Conservation (phyloP, 1,140 invertebrate genomes). For the Papilio machaon region DNA sequence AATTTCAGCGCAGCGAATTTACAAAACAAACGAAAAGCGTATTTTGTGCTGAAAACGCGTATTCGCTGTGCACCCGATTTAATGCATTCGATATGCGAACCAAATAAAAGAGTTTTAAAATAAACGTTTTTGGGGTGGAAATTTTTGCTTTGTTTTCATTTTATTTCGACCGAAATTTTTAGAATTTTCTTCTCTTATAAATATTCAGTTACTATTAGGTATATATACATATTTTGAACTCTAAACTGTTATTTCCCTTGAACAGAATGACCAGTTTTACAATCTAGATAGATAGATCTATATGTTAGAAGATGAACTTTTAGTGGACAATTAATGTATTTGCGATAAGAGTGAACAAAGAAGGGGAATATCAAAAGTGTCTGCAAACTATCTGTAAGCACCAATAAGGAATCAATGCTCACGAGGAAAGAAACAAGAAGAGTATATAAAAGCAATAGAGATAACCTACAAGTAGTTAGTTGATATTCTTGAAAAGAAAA, state of each 20-base stretch:
- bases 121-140: neutral
- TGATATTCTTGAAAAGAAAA: neutral
- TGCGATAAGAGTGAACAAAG: neutral
- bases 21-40: slow-evolving; percentile 32
- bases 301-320: neutral
- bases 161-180: neutral
- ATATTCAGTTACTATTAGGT: neutral
- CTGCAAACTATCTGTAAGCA: neutral
- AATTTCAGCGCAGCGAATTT: slow-evolving; percentile 28
- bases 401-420: neutral
- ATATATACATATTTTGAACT: neutral
- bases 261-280: too few relatives aligned
- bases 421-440: neutral
- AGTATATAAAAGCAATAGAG: neutral
- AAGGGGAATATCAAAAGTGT: neutral
- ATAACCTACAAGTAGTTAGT: neutral
- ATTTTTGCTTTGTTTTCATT: neutral
- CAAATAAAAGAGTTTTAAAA: slow-evolving; percentile 24
- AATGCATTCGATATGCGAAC: slow-evolving; percentile 14
- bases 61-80: slow-evolving; percentile 9
- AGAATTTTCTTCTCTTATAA: neutral
- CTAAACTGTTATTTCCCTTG: too few relatives aligned
- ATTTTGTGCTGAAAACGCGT: slow-evolving; percentile 27
- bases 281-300: too few relatives aligned
- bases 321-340: neutral